These are phyloP conservation scores for Bimastos eiseni DNA, from an alignment of 2,888 invertebrate genomes.

Conservation along the genomic window DNA sequence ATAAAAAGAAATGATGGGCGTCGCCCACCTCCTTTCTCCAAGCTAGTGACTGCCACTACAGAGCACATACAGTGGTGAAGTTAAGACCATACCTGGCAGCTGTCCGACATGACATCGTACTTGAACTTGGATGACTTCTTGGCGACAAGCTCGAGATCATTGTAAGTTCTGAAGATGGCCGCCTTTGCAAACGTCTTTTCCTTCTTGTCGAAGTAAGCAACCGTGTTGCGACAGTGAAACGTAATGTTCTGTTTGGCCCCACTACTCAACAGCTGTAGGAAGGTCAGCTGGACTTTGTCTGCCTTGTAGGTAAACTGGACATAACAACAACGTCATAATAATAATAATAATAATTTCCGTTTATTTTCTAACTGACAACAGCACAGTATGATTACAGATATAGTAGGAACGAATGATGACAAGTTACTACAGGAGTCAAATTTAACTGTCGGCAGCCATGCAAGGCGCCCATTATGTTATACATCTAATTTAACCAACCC, in stretches of 20 bases:
- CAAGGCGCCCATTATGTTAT: too few relatives aligned
- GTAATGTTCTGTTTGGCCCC: conserved; percentile 81
- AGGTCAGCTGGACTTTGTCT: conserved; percentile 81
- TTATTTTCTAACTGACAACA: too few relatives aligned
- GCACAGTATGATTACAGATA: too few relatives aligned
- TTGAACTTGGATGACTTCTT: conserved; percentile 38
- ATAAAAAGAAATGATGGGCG: too few relatives aligned
- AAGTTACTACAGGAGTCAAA: too few relatives aligned
- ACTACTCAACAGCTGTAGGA: conserved; percentile 79
- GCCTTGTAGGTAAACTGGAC: conserved; percentile 81
- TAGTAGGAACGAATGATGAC: too few relatives aligned
- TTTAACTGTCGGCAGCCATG: too few relatives aligned
- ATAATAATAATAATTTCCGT: too few relatives aligned
- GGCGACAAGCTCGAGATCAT: conserved; percentile 45
- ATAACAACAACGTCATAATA: not conserved
- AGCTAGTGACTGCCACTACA: too few relatives aligned
- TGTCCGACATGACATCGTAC: conserved; percentile 42
- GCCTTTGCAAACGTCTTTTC: conserved; percentile 71
- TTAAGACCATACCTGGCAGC: conserved; percentile 41
- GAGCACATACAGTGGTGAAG: not conserved
- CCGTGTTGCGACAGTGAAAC: conserved; percentile 81
- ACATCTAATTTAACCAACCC: too few relatives aligned
- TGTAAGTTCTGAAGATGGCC: conserved; percentile 43
- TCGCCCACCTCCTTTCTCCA: too few relatives aligned
- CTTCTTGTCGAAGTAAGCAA: conserved; percentile 74